Base-by-base conservation (phyloP, 30 jellyfish, hydroid and myxozoan species). In the Aurelia coerulea region DNA sequence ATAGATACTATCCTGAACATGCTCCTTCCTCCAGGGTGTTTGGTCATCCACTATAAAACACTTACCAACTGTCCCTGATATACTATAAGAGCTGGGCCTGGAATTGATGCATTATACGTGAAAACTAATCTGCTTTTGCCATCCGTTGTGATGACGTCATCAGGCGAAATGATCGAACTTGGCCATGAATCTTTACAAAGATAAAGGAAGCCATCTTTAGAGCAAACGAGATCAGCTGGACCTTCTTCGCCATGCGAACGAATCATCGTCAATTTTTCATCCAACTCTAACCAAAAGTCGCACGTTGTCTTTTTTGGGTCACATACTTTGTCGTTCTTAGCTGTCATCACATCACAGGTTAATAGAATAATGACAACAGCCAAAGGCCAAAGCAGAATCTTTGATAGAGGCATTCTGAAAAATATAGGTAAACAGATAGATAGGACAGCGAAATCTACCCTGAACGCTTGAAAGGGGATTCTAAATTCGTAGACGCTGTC, bases 181-280 rank as follows among this genome's bases (percentile, higher is more conserved):
- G 19, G 81, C 50, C 81, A 79, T 3, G 81, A 23, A 39, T 88
- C 96, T 54, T 88, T 68, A 59, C 81, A 88, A 39, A 32, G 32
- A 59, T 88, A 88, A 12, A 88, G 74, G 53, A 58, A 79, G 18
- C 94, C 94, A n/a, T 80, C 71, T 7, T 79, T 84, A 33, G 94
- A 94, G 37, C 81, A 88, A 19, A 88, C 96, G 18, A 88, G 75
- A 81, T 88, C 94, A 62, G 56, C 56, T 46, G 56, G 14, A 46
- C 56, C 14, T 9, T 46, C 56, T 9, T 46, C 56, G 8, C 56
- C 56, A 46, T 88, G 80, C 29, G 80, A 53, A 46, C 37, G 66
- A 19, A 88, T 88, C 96, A 88, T 88, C 5, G 96, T 88, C 58
- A 88, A 62, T 63, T 64, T 69, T 72, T 88, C 96, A 41, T 68